These are phyloP conservation scores for Lutraria lutraria DNA, from an alignment of 2,888 invertebrate species.

Conservation along the genomic window DNA sequence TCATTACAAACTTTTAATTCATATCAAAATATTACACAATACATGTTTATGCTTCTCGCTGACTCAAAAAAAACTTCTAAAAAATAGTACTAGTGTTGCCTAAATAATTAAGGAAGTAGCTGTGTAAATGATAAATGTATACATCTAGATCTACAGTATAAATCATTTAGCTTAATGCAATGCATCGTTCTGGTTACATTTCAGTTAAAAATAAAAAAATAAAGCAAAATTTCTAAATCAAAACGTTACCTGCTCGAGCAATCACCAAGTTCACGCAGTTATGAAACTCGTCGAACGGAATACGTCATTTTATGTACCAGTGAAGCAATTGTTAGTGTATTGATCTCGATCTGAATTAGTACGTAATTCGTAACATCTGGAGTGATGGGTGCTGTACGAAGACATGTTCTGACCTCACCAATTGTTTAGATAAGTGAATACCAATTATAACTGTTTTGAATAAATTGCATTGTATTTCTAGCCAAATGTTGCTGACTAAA, in stretches of 20 bases:
- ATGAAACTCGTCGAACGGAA: background rate
- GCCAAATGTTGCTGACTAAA: conserved; percentile 3
- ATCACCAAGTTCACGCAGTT: background rate
- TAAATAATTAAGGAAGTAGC: too few species aligned
- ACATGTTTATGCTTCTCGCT: too few species aligned
- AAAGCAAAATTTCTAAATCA: background rate
- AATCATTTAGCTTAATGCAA: too few species aligned
- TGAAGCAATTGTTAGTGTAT: background rate
- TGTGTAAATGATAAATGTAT: too few species aligned
- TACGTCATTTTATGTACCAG: background rate
- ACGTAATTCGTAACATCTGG: conserved; percentile 3
- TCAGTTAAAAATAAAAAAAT: background rate
- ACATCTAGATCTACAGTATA: too few species aligned
- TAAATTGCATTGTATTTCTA: background rate
- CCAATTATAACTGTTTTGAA: background rate
- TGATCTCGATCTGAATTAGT: background rate
- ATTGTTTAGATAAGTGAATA: background rate
- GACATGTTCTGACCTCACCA: background rate
- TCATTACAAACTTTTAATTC: too few species aligned
- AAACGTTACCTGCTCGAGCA: background rate
- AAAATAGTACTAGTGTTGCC: too few species aligned
- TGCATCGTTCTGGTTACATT: background rate
- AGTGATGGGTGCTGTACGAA: background rate
- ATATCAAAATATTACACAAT: too few species aligned
- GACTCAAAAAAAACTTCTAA: too few species aligned